A percentile compares a stretch with the other conserved stretches of the same genome.
phyloP scores from a whole-genome alignment of 2,113 vertebrate species.

The Mionectes macconnelli region DNA sequence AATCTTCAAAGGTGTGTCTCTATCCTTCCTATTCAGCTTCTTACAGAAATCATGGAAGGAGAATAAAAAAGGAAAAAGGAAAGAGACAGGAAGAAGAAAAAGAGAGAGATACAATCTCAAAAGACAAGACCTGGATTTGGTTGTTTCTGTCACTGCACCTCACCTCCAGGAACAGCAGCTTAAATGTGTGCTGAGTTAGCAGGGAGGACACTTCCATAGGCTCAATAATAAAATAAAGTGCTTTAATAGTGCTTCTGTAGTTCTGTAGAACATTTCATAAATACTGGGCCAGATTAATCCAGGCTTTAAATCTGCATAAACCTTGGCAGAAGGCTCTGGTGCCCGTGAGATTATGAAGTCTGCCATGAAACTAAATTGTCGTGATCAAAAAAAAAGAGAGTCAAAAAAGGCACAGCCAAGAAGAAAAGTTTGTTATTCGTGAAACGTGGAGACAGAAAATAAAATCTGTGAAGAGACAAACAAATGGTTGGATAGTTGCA shows the following conservation, averaged over 20 bases:
- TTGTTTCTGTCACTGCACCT: background rate
- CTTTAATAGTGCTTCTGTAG: background rate
- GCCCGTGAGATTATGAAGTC: slow-evolving; percentile 20
- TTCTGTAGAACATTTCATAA: slow-evolving; percentile 42
- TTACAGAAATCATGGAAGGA: background rate
- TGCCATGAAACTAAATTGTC: background rate
- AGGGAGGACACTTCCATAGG: background rate
- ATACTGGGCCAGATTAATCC: slow-evolving; percentile 20
- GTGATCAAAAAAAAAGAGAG: background rate
- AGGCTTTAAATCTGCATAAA: slow-evolving; percentile 61
- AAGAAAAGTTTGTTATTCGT: background rate
- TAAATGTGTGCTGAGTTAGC: background rate
- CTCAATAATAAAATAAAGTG: background rate
- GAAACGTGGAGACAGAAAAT: background rate
- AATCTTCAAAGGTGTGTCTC: slow-evolving; percentile 26
- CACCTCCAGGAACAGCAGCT: background rate
- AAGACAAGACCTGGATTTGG: background rate
- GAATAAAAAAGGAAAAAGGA: background rate
- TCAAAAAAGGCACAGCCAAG: background rate
- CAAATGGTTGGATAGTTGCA: background rate
- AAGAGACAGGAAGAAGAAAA: background rate
- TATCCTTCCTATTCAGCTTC: background rate
- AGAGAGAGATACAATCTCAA: background rate
- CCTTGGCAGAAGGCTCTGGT: slow-evolving; percentile 31
- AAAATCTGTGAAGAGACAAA: background rate